phyloP scores from a whole-genome alignment of 2,888 invertebrate species.

The Tenthredo amoena region DNA sequence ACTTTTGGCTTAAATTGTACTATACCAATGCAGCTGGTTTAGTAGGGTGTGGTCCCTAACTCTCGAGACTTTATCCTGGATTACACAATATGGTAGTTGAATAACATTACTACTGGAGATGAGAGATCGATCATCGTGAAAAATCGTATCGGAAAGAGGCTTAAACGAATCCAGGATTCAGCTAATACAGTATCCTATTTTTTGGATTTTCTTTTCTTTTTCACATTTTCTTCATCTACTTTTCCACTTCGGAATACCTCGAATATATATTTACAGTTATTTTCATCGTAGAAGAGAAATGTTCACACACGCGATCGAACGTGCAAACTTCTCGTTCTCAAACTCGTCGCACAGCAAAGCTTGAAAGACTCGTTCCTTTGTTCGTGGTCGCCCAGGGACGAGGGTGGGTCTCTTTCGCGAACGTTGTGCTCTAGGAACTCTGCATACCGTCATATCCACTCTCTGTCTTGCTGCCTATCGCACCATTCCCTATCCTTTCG shows the following conservation, averaged over 20 bases:
- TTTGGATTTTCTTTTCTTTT: not conserved
- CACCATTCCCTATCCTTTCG: not conserved
- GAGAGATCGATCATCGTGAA: slow-evolving; percentile 50
- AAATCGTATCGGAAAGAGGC: slow-evolving; percentile 27
- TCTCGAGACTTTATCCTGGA: slow-evolving; percentile 48
- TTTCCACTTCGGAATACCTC: not conserved
- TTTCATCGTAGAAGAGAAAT: slow-evolving; percentile 15
- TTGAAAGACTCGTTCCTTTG: slow-evolving; percentile 46
- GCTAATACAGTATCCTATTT: not conserved
- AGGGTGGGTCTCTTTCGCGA: slow-evolving; percentile 37
- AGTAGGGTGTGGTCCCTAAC: slow-evolving; percentile 47
- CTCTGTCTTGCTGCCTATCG: slow-evolving; percentile 3
- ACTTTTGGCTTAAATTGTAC: slow-evolving; percentile 48
- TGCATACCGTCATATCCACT: slow-evolving; percentile 34
- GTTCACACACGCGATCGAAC: slow-evolving; percentile 40
- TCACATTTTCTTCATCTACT: not conserved
- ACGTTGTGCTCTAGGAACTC: slow-evolving; percentile 44
- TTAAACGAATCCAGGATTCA: slow-evolving; percentile 2
- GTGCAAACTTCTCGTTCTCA: slow-evolving; percentile 45
- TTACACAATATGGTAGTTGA: slow-evolving; percentile 42
- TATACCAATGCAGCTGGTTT: slow-evolving; percentile 45
- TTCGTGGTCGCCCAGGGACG: slow-evolving; percentile 33
- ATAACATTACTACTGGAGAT: slow-evolving; percentile 38
- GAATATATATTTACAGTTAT: slow-evolving; percentile 34
- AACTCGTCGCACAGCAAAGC: slow-evolving; percentile 26